Percentiles rank a stretch among this genome's conserved stretches.
These are phyloP conservation scores for Maniola jurtina DNA, from an alignment of 1,140 invertebrate species.

Conservation along the genomic window DNA sequence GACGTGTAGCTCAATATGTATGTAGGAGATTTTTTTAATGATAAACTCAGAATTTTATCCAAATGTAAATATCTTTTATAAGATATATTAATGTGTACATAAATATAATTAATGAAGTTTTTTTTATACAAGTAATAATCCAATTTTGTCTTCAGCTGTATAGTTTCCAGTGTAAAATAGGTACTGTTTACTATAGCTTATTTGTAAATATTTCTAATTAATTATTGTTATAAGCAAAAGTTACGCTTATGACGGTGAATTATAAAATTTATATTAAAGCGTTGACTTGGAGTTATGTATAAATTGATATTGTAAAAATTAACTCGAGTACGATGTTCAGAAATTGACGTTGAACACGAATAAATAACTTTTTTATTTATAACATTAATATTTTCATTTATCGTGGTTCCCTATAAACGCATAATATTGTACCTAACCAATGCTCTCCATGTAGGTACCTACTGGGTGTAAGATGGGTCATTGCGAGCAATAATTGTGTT, in stretches of 20 bases:
- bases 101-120: slow-evolving; percentile 61
- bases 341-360: slow-evolving; percentile 72
- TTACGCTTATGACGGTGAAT: slow-evolving; percentile 69
- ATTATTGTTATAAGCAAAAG: slow-evolving; percentile 65
- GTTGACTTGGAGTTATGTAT: slow-evolving; percentile 73
- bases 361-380: slow-evolving; percentile 71
- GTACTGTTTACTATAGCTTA: slow-evolving; percentile 47
- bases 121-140: slow-evolving; percentile 69
- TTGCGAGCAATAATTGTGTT: too few relatives aligned
- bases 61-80: slow-evolving; percentile 66
- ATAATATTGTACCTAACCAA: too few relatives aligned
- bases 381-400: slow-evolving; percentile 11
- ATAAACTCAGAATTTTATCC: slow-evolving; percentile 58
- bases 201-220: slow-evolving; percentile 65
- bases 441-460: too few relatives aligned
- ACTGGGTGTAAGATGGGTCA: too few relatives aligned
- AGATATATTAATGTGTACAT: slow-evolving; percentile 69
- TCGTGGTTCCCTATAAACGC: neutral
- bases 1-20: slow-evolving; percentile 72
- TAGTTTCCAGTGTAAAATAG: slow-evolving; percentile 61
- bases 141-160: slow-evolving; percentile 62
- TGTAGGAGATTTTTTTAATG: slow-evolving; percentile 60
- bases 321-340: slow-evolving; percentile 72
- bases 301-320: slow-evolving; percentile 76
- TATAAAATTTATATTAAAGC: slow-evolving; percentile 73